Conservation (phyloP, 2,113 vertebrate genomes). For the Tupaia chinensis region DNA sequence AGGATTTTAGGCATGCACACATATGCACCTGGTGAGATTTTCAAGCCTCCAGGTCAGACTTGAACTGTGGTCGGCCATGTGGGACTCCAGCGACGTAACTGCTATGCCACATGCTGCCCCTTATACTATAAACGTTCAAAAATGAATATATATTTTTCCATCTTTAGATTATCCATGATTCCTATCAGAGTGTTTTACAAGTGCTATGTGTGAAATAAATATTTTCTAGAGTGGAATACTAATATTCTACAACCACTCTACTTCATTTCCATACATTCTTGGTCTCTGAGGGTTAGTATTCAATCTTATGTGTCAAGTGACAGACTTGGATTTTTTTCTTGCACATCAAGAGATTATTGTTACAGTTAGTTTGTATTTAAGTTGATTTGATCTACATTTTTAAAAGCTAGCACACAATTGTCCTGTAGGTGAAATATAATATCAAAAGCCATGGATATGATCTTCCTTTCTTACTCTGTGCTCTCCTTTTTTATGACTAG, state of each 20-base stretch:
- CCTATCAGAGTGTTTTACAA: neutral
- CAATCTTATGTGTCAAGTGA: neutral
- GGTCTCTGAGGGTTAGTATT: neutral
- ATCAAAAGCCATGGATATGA: neutral
- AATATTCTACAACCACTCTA: neutral
- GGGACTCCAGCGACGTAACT: too few relatives aligned
- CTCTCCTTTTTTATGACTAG: neutral
- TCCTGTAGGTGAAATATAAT: neutral
- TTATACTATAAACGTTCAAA: neutral
- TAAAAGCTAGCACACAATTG: neutral
- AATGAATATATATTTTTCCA: neutral
- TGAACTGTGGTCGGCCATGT: too few relatives aligned
- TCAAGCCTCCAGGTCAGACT: too few relatives aligned
- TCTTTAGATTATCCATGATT: neutral
- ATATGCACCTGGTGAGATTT: too few relatives aligned
- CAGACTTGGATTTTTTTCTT: neutral
- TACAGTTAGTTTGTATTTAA: neutral
- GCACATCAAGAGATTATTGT: neutral
- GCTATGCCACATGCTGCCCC: too few relatives aligned
- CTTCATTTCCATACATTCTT: neutral
- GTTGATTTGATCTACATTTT: neutral
- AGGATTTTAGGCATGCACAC: neutral
- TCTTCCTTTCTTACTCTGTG: neutral
- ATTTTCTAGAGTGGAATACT: neutral
- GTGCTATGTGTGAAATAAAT: neutral